These are phyloP conservation scores for Tupaia tana DNA, from an alignment of 2,113 vertebrate genomes.

Conservation along the genomic window DNA sequence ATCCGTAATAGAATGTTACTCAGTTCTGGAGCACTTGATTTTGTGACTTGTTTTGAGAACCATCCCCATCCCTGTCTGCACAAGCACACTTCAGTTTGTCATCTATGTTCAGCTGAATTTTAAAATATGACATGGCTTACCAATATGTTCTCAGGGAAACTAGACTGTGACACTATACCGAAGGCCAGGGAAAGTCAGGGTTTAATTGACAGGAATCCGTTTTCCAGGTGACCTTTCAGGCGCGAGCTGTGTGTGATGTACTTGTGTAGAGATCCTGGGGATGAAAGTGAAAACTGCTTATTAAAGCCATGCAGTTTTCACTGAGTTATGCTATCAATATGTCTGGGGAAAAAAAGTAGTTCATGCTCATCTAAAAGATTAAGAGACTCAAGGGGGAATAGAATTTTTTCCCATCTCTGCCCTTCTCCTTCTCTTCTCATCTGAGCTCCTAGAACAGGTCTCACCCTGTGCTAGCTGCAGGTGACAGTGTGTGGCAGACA, in stretches of 20 bases:
- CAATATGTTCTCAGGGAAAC: background rate
- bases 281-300: background rate
- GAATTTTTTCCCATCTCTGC: no score
- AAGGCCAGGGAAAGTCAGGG: background rate
- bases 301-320: background rate
- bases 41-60: background rate
- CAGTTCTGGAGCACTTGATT: background rate
- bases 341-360: background rate
- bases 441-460: background rate
- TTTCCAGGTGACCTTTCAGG: background rate
- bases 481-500: background rate
- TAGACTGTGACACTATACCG: background rate
- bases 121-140: background rate
- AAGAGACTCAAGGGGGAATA: background rate
- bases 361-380: background rate
- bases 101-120: background rate
- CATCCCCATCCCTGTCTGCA: background rate
- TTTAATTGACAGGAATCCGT: background rate
- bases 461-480: background rate
- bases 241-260: background rate
- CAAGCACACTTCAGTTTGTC: background rate
- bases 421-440: background rate
- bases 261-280: background rate
- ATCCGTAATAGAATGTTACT: background rate
- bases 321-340: background rate